Evolutionary conservation across 2,888 invertebrate species (phyloP).

Genomic region (Monopis laevigella): DNA sequence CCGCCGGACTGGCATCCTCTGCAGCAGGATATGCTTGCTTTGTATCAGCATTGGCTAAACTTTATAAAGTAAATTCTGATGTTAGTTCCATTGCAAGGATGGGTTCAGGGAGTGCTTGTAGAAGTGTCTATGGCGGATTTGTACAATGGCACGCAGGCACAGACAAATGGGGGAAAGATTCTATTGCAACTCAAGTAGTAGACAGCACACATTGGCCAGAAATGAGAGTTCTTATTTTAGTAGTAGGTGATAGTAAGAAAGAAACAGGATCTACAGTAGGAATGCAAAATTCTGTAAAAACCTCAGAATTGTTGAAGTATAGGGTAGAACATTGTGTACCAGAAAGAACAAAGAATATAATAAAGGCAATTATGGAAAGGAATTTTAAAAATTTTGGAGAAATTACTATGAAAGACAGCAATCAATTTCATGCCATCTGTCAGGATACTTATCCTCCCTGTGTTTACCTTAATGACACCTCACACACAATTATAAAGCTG

Average conservation of each 20-base stretch:
- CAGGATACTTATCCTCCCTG: slow-evolving; percentile 95
- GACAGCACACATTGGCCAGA: slow-evolving; percentile 87
- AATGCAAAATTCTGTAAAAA: slow-evolving; percentile 84
- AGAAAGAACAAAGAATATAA: slow-evolving; percentile 65
- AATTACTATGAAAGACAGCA: slow-evolving; percentile 96
- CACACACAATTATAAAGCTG: slow-evolving; percentile 80
- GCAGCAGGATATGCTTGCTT: slow-evolving; percentile 98
- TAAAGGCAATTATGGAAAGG: slow-evolving; percentile 67
- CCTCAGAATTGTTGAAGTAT: slow-evolving; percentile 83
- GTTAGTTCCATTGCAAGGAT: slow-evolving; percentile 81
- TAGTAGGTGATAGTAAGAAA: slow-evolving; percentile 86
- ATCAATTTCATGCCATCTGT: slow-evolving; percentile 95
- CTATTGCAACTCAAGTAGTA: slow-evolving; percentile 78
- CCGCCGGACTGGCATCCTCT: slow-evolving; percentile 97
- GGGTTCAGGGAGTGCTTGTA: slow-evolving; percentile 96
- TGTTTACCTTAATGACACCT: slow-evolving; percentile 90
- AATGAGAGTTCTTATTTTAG: slow-evolving; percentile 87
- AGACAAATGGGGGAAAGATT: slow-evolving; percentile 74
- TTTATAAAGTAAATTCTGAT: slow-evolving; percentile 79
- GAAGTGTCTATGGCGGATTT: slow-evolving; percentile 94
- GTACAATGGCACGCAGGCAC: slow-evolving; percentile 89
- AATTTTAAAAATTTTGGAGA: slow-evolving; percentile 90
- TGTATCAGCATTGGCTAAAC: slow-evolving; percentile 79
- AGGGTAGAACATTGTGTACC: slow-evolving; percentile 80
- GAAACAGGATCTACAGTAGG: slow-evolving; percentile 87